A percentile compares a stretch with the other conserved stretches of the same genome.
Conservation (phyloP, 2,888 invertebrate species). For the Eustalomyia histrio region DNA sequence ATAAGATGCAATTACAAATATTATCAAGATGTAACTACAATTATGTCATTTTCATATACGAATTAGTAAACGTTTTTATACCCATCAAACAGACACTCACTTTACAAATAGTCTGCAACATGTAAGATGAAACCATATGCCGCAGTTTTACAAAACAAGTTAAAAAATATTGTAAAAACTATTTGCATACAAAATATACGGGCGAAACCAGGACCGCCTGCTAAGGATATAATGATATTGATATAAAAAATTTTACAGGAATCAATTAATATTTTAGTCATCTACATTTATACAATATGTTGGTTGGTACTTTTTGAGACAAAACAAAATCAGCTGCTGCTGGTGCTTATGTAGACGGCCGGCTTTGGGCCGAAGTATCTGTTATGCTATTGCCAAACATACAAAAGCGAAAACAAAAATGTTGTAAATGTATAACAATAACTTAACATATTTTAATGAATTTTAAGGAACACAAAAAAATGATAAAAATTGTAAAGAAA, state of each 20-base stretch:
- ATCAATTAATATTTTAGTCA: constrained; percentile 54
- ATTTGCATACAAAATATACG: constrained; percentile 45
- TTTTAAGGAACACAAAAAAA: neutral
- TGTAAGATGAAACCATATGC: constrained; percentile 37
- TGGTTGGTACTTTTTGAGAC: neutral
- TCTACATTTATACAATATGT: neutral
- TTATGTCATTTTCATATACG: constrained; percentile 44
- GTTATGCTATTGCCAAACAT: neutral
- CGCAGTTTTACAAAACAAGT: constrained; percentile 9
- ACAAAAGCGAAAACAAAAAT: neutral
- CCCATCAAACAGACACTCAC: neutral
- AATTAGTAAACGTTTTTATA: neutral
- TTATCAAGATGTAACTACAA: constrained; percentile 56
- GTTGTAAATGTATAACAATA: constrained; percentile 23
- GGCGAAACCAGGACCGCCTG: constrained; percentile 38
- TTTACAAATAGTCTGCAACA: neutral
- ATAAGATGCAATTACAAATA: constrained; percentile 34
- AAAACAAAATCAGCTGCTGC: constrained; percentile 41
- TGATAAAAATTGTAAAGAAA: neutral
- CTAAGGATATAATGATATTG: constrained; percentile 11
- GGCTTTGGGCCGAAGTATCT: neutral
- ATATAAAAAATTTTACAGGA: constrained; percentile 20
- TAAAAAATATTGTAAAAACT: constrained; percentile 40
- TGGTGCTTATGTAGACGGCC: constrained; percentile 18
- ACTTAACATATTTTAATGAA: constrained; percentile 39